Base-by-base conservation (phyloP, 92 coral and sea anemone genomes). In the Epizoanthus fatuus region DNA sequence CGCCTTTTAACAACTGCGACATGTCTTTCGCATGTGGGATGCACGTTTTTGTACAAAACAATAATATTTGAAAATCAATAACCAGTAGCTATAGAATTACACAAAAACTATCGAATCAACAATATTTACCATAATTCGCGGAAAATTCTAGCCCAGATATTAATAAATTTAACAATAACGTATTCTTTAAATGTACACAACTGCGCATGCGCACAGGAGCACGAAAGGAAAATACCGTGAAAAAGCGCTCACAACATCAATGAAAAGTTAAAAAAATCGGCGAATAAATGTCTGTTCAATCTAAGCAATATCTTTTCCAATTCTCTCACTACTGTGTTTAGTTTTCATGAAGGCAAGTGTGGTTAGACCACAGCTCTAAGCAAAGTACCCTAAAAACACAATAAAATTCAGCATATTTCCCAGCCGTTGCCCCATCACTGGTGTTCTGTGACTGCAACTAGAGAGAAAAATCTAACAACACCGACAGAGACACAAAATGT, bases 1-100 rank as follows among this genome's bases (percentile, higher is more conserved):
- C 12, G 16, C 39, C 35, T 14, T 16, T 89, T 84, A 19, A 44
- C 15, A 16, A 25, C 25, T 4, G 64, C 55, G 3, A 0, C 0
- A 17, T 2, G 16, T 54, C 82, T 85, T 47, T 72, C 42, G 67
- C 86, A 70, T 85, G 13, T 85, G 92, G 92, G 86, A 72, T 49
- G 2, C 3, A 17, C 60, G 16, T 39, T 39, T 44, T 19, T 37
- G 4, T 54, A 7, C 14, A 8, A 16, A 55, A 5, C 10, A 49
- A 35, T 6, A 3, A 7, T 0, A 55, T 49, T 75, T 75, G 15
- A 16, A 55, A 12, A 15, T 32, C 10, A 3, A 55, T 16, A n/a
- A 37, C 44, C 51, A 25, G 49, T 19, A 37, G 6, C 4, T 57
- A 42, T 35, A 17, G 13, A 49, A 49, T 1, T 49, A 49, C 3